Evolutionary conservation across 2,888 invertebrate genomes (phyloP).

Genomic region (Drosophila planitibia): DNA sequence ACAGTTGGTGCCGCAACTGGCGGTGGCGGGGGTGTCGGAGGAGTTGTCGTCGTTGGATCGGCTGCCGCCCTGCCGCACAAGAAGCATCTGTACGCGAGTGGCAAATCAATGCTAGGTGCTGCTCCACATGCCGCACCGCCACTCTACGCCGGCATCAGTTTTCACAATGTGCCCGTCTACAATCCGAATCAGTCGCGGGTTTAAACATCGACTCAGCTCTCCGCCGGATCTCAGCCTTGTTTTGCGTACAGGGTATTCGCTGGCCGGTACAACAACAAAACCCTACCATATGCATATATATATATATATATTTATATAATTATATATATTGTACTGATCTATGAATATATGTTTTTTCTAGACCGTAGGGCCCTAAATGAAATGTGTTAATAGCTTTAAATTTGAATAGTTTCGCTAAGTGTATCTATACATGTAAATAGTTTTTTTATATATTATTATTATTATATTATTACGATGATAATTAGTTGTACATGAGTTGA

Average conservation of each 20-base stretch:
- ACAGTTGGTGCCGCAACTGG: neutral
- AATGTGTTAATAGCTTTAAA: slow-evolving; percentile 81
- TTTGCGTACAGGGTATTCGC: slow-evolving; percentile 5
- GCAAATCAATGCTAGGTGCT: slow-evolving; percentile 58
- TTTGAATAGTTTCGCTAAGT: slow-evolving; percentile 35
- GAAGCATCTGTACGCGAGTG: slow-evolving; percentile 77
- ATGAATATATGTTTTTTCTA: slow-evolving; percentile 1
- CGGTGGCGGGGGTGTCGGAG: neutral
- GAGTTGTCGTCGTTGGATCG: neutral
- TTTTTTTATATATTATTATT: slow-evolving; percentile 25
- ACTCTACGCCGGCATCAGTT: slow-evolving; percentile 85
- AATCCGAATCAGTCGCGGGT: slow-evolving; percentile 82
- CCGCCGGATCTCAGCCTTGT: slow-evolving; percentile 26
- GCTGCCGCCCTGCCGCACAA: slow-evolving; percentile 77
- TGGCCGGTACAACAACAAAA: slow-evolving; percentile 3
- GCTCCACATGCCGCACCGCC: slow-evolving; percentile 53
- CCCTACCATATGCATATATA: neutral
- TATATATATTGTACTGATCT: slow-evolving; percentile 1
- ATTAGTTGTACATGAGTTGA: slow-evolving; percentile 13
- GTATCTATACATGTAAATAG: slow-evolving; percentile 37
- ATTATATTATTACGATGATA: slow-evolving; percentile 19
- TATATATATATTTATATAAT: neutral
- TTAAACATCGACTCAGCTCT: slow-evolving; percentile 64
- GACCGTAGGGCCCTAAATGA: slow-evolving; percentile 43
- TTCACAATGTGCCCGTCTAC: slow-evolving; percentile 85